Evolutionary conservation across 2,797 vertebrate species (phyloP).

Genomic region (Lepilemur ruficaudatus): DNA sequence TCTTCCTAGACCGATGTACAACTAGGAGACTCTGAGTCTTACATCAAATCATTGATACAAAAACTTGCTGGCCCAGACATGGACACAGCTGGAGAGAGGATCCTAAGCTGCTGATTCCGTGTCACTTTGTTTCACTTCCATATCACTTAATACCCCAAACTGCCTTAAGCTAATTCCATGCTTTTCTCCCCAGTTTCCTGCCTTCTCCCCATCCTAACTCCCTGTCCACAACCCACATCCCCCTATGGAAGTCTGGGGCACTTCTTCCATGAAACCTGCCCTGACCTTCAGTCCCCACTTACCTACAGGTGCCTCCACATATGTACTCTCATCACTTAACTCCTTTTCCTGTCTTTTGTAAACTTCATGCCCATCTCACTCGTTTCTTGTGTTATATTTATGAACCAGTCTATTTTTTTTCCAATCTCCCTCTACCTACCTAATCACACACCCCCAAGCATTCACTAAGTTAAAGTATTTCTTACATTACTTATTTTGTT

Average conservation of each 20-base stretch:
- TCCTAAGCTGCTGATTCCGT: not conserved
- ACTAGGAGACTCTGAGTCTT: not conserved
- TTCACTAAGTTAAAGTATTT: not conserved
- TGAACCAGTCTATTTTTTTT: not conserved
- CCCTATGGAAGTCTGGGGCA: not conserved
- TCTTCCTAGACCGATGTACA: not conserved
- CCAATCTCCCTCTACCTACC: not conserved
- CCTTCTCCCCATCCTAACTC: not conserved
- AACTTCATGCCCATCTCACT: not conserved
- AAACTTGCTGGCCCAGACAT: not conserved
- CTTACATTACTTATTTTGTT: not conserved
- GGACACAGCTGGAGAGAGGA: not conserved
- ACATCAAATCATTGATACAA: not conserved
- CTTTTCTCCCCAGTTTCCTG: not conserved
- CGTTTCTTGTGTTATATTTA: not conserved
- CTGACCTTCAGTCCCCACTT: not conserved
- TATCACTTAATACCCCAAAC: not conserved
- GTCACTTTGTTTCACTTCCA: not conserved
- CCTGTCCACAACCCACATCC: fast-evolving
- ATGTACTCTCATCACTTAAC: not conserved
- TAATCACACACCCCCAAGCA: not conserved
- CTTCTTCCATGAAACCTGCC: not conserved
- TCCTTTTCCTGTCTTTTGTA: not conserved
- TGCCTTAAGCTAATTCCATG: not conserved
- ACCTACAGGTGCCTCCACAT: not conserved